phyloP scores from a whole-genome alignment of 2,797 vertebrate genomes.

The Staurois parvus region DNA sequence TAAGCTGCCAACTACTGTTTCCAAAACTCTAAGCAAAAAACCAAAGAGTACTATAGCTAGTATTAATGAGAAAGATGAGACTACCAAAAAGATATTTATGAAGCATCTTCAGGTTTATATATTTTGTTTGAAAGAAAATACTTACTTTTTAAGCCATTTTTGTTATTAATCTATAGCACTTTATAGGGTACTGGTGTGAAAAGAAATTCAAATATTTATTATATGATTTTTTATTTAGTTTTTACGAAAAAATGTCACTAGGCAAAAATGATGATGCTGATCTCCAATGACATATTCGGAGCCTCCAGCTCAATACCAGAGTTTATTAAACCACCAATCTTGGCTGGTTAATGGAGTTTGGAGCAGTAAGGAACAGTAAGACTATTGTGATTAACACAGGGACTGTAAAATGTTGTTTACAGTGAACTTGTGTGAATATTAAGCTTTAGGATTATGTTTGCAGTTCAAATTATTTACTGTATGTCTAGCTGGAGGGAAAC shows the following conservation, averaged over 20 bases:
- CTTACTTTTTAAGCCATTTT: constrained; percentile 28
- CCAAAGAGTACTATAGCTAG: background rate
- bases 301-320: constrained; percentile 62
- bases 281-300: constrained; percentile 54
- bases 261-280: constrained; percentile 55
- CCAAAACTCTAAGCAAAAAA: constrained; percentile 3
- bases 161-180: background rate
- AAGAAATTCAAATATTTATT: constrained; percentile 18
- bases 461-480: constrained; percentile 65
- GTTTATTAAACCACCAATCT: constrained; percentile 64
- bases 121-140: constrained; percentile 18
- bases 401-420: constrained; percentile 66
- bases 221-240: constrained; percentile 8
- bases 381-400: constrained; percentile 67
- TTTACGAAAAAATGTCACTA: constrained; percentile 16
- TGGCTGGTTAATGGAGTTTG: constrained; percentile 65
- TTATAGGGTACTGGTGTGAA: constrained; percentile 3
- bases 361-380: constrained; percentile 67
- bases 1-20: background rate
- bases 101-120: background rate
- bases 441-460: constrained; percentile 61
- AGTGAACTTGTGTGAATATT: constrained; percentile 65
- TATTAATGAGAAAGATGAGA: constrained; percentile 4
- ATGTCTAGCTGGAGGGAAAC: constrained; percentile 56
- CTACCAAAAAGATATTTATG: background rate